These are phyloP conservation scores for Diploptera punctata DNA, from an alignment of 2,888 invertebrate species.

Conservation along the genomic window DNA sequence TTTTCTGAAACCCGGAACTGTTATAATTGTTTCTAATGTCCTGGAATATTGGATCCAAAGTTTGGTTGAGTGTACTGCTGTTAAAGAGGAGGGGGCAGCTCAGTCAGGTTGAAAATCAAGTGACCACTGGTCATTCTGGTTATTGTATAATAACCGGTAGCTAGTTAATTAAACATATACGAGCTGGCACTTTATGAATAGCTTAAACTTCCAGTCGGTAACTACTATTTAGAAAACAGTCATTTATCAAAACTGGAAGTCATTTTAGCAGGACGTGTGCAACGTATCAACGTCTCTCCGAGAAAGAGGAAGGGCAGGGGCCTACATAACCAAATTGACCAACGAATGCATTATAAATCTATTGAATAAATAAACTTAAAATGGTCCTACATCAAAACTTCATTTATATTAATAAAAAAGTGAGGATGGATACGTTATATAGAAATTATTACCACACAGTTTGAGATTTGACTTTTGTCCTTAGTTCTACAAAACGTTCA, in stretches of 20 bases:
- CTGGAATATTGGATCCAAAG: no score
- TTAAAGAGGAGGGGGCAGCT: no score
- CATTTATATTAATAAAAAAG: background rate
- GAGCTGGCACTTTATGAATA: slow-evolving; percentile 1
- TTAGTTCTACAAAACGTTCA: no score
- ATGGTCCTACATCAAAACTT: slow-evolving; percentile 13
- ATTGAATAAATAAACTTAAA: slow-evolving; percentile 1
- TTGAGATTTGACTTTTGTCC: no score
- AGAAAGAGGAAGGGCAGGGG: background rate
- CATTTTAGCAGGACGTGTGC: background rate
- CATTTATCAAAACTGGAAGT: slow-evolving; percentile 25
- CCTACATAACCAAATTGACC: slow-evolving; percentile 26
- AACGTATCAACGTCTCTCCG: background rate
- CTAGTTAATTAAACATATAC: slow-evolving; percentile 1
- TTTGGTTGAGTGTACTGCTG: no score
- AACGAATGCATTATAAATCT: slow-evolving; percentile 16
- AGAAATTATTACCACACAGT: no score
- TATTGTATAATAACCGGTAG: slow-evolving; percentile 7
- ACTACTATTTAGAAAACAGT: slow-evolving; percentile 20
- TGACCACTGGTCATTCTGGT: slow-evolving; percentile 19
- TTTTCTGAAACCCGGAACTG: no score
- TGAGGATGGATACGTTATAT: no score
- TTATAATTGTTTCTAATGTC: no score
- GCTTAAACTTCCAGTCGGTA: background rate
- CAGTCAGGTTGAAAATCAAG: background rate